Percentiles rank a stretch among this genome's conserved stretches.
Evolutionary conservation across 1,140 invertebrate genomes (phyloP).

Genomic region (Drosophila pandora): DNA sequence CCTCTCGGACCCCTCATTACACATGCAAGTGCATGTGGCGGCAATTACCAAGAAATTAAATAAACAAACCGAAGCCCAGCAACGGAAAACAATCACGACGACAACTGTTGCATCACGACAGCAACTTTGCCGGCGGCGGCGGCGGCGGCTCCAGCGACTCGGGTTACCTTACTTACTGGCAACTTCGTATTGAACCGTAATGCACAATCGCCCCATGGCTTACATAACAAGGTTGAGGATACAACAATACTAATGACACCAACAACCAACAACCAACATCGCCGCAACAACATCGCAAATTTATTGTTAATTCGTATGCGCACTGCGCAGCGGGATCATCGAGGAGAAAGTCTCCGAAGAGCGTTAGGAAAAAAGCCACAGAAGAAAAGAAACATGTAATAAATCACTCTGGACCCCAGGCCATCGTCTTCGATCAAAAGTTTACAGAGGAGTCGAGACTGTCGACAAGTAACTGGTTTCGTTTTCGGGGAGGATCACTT

Average conservation of each 20-base stretch:
- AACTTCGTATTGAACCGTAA: constrained; percentile 64
- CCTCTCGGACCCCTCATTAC: constrained; percentile 57
- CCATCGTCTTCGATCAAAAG: constrained; percentile 30
- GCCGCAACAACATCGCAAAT: constrained; percentile 5
- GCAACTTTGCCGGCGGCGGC: constrained; percentile 17
- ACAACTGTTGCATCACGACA: constrained; percentile 67
- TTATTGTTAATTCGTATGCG: constrained; percentile 72
- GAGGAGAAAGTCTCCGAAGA: constrained; percentile 64
- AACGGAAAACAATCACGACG: constrained; percentile 33
- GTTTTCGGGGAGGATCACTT: constrained; percentile 49
- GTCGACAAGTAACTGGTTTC: constrained; percentile 51
- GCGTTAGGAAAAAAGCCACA: constrained; percentile 49
- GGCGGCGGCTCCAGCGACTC: constrained; percentile 32
- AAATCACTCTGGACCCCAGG: constrained; percentile 22
- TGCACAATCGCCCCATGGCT: constrained; percentile 45
- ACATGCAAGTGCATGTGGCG: constrained; percentile 78
- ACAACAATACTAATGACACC: constrained; percentile 25
- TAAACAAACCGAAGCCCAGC: constrained; percentile 67
- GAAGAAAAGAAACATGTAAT: constrained; percentile 31
- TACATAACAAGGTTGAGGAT: constrained; percentile 77
- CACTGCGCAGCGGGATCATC: constrained; percentile 66
- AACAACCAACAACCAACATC: background rate
- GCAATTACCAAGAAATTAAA: constrained; percentile 80
- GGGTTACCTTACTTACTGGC: constrained; percentile 47
- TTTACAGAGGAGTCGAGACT: constrained; percentile 41